phyloP scores from a whole-genome alignment of 1,140 invertebrate species.

The Onthophagus taurus region DNA sequence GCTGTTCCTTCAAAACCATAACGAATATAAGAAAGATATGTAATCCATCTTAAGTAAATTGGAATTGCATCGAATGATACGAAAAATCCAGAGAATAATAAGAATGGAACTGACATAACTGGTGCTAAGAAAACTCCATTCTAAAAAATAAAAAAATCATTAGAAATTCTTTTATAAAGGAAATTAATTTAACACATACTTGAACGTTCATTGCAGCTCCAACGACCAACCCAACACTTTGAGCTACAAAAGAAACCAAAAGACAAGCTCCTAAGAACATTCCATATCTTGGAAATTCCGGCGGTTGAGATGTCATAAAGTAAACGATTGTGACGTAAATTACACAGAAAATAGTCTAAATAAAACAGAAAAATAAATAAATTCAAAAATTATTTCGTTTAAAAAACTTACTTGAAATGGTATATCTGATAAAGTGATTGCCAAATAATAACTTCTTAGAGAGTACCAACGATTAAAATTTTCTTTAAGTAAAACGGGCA shows the following conservation, averaged over 20 bases:
- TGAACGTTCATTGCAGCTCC: constrained; percentile 89
- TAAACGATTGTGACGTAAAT: constrained; percentile 92
- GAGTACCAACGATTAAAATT: constrained; percentile 98
- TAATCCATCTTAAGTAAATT: constrained; percentile 89
- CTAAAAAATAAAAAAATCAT: constrained; percentile 41
- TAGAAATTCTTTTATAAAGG: not conserved
- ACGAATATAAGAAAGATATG: constrained; percentile 89
- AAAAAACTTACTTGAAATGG: constrained; percentile 67
- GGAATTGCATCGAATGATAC: constrained; percentile 95
- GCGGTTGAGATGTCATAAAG: constrained; percentile 87
- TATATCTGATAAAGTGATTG: constrained; percentile 91
- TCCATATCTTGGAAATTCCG: constrained; percentile 68
- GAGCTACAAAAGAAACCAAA: constrained; percentile 89
- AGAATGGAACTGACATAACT: constrained; percentile 88
- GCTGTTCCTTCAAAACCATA: constrained; percentile 93
- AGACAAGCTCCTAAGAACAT: constrained; percentile 86
- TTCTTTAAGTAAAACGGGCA: constrained; percentile 89
- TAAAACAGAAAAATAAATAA: constrained; percentile 27
- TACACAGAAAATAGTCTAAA: constrained; percentile 78
- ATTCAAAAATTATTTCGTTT: constrained; percentile 16
- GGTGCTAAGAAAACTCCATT: constrained; percentile 94
- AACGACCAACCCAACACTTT: constrained; percentile 89
- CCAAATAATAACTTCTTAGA: constrained; percentile 87
- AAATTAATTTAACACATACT: constrained; percentile 35
- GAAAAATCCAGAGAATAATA: constrained; percentile 94